Percentiles rank a stretch among this genome's conserved stretches.
These are phyloP conservation scores for Bombus impatiens DNA, from an alignment of 1,140 invertebrate species.

Conservation along the genomic window DNA sequence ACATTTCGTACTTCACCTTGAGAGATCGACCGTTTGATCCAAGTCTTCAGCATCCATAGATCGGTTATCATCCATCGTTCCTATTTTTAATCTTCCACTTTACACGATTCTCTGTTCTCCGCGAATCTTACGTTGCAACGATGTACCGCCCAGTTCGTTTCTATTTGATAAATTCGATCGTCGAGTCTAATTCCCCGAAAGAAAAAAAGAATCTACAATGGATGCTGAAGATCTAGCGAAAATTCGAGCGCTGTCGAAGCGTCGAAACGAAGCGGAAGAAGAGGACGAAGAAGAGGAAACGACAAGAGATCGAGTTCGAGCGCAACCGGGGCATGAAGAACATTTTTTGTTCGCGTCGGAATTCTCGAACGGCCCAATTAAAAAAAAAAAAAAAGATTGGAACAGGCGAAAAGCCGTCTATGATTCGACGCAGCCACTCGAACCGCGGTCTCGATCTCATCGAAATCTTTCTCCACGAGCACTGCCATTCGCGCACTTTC, in stretches of 20 bases:
- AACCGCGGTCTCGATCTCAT: slow-evolving; percentile 46
- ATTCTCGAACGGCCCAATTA: slow-evolving; percentile 17
- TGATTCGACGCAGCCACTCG: neutral
- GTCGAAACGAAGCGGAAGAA: slow-evolving; percentile 23
- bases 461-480: slow-evolving; percentile 54
- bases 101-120: no score
- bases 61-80: neutral
- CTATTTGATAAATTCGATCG: neutral
- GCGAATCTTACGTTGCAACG: neutral
- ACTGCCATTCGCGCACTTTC: slow-evolving; percentile 65
- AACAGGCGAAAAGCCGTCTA: neutral
- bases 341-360: neutral
- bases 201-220: neutral
- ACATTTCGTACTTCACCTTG: slow-evolving; percentile 37
- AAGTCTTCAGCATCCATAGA: slow-evolving; percentile 38
- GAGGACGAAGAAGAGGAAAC: neutral
- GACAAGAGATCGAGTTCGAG: neutral
- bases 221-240: slow-evolving; percentile 29
- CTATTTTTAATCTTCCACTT: neutral
- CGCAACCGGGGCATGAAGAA: neutral
- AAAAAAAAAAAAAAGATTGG: neutral
- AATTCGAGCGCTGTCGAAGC: slow-evolving; percentile 27
- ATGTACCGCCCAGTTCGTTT: no score
- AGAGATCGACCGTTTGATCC: slow-evolving; percentile 33
- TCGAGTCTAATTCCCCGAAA: no score